These are phyloP conservation scores for Diabrotica virgifera DNA, from an alignment of 1,140 invertebrate genomes.

Conservation along the genomic window DNA sequence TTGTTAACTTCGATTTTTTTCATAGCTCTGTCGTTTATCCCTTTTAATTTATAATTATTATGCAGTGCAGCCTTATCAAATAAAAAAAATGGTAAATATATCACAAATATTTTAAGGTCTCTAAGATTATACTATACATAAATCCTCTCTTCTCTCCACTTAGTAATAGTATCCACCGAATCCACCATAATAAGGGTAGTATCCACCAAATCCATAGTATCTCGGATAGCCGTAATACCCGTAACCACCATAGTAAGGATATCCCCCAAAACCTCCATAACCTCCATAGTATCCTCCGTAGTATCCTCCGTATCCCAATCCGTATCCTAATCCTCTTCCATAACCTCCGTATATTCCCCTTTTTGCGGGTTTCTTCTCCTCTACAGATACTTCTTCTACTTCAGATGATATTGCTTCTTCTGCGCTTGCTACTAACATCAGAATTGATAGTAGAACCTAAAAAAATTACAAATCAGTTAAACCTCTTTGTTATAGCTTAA, in stretches of 20 bases:
- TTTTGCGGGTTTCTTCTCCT: slow-evolving; percentile 21
- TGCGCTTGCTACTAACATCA: slow-evolving; percentile 6
- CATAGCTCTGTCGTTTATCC: too few species aligned
- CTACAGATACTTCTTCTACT: slow-evolving; percentile 4
- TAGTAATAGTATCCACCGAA: slow-evolving; percentile 9
- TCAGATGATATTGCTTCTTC: slow-evolving; percentile 8
- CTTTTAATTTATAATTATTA: too few species aligned
- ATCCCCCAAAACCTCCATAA: slow-evolving; percentile 24
- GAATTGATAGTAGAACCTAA: slow-evolving; percentile 12
- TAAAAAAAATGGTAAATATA: too few species aligned
- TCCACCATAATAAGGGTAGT: slow-evolving; percentile 17
- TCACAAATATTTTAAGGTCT: too few species aligned
- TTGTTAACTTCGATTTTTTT: too few species aligned
- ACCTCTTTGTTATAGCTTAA: not conserved
- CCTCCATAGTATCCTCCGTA: slow-evolving; percentile 16
- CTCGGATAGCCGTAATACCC: slow-evolving; percentile 15
- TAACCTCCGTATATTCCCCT: slow-evolving; percentile 35
- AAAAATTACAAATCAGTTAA: slow-evolving; percentile 1
- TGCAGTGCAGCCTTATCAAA: too few species aligned
- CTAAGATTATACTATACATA: too few species aligned
- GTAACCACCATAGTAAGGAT: slow-evolving; percentile 18
- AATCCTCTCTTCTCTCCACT: not conserved
- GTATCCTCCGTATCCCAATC: slow-evolving; percentile 28
- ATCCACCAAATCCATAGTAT: slow-evolving; percentile 22
- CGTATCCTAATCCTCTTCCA: slow-evolving; percentile 27